phyloP scores from a whole-genome alignment of 1,140 invertebrate genomes.

The Philotrypesis tridentata region DNA sequence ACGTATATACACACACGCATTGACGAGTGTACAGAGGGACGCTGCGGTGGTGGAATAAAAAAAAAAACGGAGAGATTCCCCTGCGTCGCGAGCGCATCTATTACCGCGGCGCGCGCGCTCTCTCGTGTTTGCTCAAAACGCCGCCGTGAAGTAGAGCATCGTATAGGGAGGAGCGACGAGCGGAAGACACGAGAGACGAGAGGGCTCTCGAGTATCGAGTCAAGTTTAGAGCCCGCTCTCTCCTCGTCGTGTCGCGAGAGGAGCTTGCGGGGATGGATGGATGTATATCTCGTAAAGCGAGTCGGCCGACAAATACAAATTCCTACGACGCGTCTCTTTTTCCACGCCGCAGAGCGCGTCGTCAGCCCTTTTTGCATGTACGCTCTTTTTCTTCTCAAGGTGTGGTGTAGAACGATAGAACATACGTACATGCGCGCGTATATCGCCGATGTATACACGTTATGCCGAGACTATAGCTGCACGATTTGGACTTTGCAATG shows the following conservation, averaged over 20 bases:
- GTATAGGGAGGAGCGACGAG: not conserved
- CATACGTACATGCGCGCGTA: no score
- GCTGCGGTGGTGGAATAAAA: no score
- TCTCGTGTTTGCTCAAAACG: not conserved
- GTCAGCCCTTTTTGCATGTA: constrained; percentile 55
- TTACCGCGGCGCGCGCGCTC: not conserved
- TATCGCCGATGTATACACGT: no score
- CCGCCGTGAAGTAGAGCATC: not conserved
- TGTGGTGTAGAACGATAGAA: no score
- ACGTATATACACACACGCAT: no score
- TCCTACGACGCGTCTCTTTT: constrained; percentile 56
- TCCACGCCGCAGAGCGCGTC: constrained; percentile 55
- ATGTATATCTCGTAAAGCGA: constrained; percentile 55
- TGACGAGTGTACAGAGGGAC: no score
- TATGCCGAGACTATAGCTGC: no score
- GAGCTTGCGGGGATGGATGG: constrained; percentile 44
- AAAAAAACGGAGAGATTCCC: not conserved
- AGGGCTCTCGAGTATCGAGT: constrained; percentile 48
- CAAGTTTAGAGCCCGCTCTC: constrained; percentile 49
- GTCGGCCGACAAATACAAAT: constrained; percentile 60
- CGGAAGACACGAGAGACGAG: constrained; percentile 1
- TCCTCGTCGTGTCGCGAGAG: not conserved
- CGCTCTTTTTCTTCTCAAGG: no score
- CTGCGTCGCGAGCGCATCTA: not conserved
- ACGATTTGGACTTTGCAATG: no score